These are phyloP conservation scores for Euclidia mi DNA, from an alignment of 2,888 invertebrate genomes.

Conservation along the genomic window DNA sequence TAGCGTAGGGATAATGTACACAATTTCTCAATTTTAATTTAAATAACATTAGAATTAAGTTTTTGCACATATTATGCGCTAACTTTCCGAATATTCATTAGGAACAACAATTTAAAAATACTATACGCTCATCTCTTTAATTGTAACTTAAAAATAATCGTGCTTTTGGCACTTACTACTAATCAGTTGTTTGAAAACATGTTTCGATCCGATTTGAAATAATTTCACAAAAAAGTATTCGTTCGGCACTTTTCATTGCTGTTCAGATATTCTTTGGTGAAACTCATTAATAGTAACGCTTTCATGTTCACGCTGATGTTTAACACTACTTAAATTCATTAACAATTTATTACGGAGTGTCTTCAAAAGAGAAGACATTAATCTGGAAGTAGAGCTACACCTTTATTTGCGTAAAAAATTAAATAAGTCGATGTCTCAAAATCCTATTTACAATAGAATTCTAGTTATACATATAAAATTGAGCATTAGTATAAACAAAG, in stretches of 20 bases:
- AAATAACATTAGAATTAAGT: slow-evolving; percentile 83
- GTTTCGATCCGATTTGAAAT: slow-evolving; percentile 46
- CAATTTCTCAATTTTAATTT: slow-evolving; percentile 85
- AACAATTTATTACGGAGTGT: slow-evolving; percentile 39
- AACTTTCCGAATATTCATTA: slow-evolving; percentile 85
- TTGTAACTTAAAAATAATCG: slow-evolving; percentile 81
- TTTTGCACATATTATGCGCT: slow-evolving; percentile 77
- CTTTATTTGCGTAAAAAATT: slow-evolving; percentile 45
- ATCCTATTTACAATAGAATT: slow-evolving; percentile 70
- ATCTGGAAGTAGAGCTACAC: slow-evolving; percentile 46
- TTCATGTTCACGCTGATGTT: slow-evolving; percentile 47
- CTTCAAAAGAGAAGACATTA: slow-evolving; percentile 31
- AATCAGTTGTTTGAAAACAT: slow-evolving; percentile 65
- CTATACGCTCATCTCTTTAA: slow-evolving; percentile 82
- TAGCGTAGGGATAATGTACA: slow-evolving; percentile 90
- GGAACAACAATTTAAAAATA: slow-evolving; percentile 89
- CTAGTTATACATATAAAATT: slow-evolving; percentile 83
- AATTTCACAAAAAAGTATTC: slow-evolving; percentile 49
- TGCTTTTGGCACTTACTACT: slow-evolving; percentile 87
- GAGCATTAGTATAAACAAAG: slow-evolving; percentile 87
- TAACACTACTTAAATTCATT: slow-evolving; percentile 48
- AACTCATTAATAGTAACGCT: slow-evolving; percentile 52
- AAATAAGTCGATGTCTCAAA: slow-evolving; percentile 73
- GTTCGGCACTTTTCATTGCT: slow-evolving; percentile 51
- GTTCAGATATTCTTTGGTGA: slow-evolving; percentile 78